Conservation (phyloP, 2,797 vertebrate genomes). For the Oreortyx pictus region DNA sequence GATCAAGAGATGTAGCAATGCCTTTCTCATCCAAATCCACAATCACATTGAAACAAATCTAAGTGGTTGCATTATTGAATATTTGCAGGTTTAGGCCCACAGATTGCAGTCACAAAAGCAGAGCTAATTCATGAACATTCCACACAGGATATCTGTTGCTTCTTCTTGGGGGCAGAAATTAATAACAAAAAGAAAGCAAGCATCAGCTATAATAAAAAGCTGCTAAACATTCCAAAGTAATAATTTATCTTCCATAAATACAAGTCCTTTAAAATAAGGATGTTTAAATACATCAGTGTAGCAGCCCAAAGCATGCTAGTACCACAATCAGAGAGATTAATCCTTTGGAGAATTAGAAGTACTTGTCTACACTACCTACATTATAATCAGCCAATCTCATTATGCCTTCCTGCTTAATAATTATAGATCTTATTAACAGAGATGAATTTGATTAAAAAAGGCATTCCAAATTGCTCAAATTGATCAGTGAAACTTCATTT, state of each 20-base stretch:
- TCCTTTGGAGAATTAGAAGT: conserved; percentile 27
- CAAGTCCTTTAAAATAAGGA: conserved; percentile 49
- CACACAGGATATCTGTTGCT: neutral
- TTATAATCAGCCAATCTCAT: conserved; percentile 59
- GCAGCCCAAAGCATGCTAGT: neutral
- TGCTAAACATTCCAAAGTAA: conserved; percentile 29
- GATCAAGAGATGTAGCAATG: neutral
- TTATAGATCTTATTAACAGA: conserved; percentile 72
- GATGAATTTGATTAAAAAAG: conserved; percentile 55
- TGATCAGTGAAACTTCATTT: neutral
- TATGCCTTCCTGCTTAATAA: conserved; percentile 71
- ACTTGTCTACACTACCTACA: conserved; percentile 26
- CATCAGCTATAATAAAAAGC: neutral
- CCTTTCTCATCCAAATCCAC: neutral
- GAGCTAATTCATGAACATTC: neutral
- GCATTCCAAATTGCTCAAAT: conserved; percentile 39
- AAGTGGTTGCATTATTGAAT: neutral
- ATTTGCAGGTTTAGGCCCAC: neutral
- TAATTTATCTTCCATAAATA: neutral
- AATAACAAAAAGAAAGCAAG: conserved; percentile 6
- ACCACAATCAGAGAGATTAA: conserved; percentile 17
- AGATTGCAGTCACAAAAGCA: neutral
- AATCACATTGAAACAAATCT: neutral
- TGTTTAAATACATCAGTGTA: conserved; percentile 51
- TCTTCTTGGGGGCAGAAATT: conserved; percentile 1